Percentiles rank a stretch among this genome's conserved stretches.
Evolutionary conservation across 2,888 invertebrate genomes (phyloP).

Genomic region (Perizoma flavofasciatum): DNA sequence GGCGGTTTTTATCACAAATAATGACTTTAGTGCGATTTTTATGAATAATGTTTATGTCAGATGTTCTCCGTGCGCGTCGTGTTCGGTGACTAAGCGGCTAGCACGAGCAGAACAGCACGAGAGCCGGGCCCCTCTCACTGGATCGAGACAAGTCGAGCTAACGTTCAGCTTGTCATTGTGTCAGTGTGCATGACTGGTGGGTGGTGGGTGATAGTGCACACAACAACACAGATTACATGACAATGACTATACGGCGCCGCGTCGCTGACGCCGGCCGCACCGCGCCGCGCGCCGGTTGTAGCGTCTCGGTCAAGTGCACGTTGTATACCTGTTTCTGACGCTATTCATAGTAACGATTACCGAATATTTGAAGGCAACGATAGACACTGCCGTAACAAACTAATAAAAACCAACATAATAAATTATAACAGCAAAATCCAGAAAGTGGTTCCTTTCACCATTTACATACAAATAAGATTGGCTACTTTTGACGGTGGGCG

Average conservation of each 20-base stretch:
- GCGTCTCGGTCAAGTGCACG: slow-evolving; percentile 27
- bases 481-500: too few relatives aligned
- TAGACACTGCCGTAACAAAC: too few relatives aligned
- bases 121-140: slow-evolving; percentile 31
- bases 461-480: too few relatives aligned
- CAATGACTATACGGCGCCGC: not conserved
- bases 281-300: not conserved
- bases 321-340: not conserved
- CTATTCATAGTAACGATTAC: too few relatives aligned
- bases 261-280: too few relatives aligned
- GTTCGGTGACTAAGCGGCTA: slow-evolving; percentile 67
- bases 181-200: slow-evolving; percentile 27
- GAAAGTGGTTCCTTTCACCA: too few relatives aligned
- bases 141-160: slow-evolving; percentile 13
- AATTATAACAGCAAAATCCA: too few relatives aligned
- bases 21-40: slow-evolving; percentile 40
- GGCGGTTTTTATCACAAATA: slow-evolving; percentile 29
- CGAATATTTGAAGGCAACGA: too few relatives aligned
- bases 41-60: slow-evolving; percentile 53
- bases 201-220: slow-evolving; percentile 39
- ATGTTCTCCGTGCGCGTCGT: slow-evolving; percentile 54
- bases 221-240: slow-evolving; percentile 11
- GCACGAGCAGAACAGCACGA: slow-evolving; percentile 46
- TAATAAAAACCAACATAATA: too few relatives aligned
- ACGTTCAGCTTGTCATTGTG: slow-evolving; percentile 39